Base-by-base conservation (phyloP, 2,888 invertebrate species). In the Drosophila pseudotakahashii region DNA sequence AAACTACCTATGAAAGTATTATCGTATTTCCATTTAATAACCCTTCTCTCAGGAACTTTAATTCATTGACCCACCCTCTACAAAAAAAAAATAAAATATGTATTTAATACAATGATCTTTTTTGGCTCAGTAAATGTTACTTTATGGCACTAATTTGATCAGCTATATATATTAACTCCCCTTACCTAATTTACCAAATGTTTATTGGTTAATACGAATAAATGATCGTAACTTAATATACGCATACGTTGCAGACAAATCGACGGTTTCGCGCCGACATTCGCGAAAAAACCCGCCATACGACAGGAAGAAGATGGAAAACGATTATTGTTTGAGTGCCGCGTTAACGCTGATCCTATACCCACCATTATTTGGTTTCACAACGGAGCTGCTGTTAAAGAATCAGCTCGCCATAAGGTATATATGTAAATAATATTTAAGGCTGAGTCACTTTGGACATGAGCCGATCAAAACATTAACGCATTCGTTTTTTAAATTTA, bases 281-380 rank as follows among this genome's bases (percentile, higher is more conserved):
- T 99, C 94, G 96, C 98, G 93, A 98, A 98, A 94, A 98, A 98
- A 93, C 98, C 98, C 76, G 96, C 98, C 88, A 99, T 99, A 93
- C 95, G 98, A 92, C 98, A 99, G 93, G 98, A 98, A 93, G 98
- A 98, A 93, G 98, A 98, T 93, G 98, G 98, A 89, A 97, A 97
- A 93, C 94, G 97, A 92, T 94, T 98, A 86, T 94, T 98, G 89
- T 98, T 98, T 93, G 98, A 98, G 94, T 98, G 98, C 93, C 95
- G 97, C 91, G 97, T 98, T 90, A 96, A 97, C 91, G 98, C 98
- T 84, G 98, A 98, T 93, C 98, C 98, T 67, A 95, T 96, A 89
- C 98, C 98, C 80, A 94, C 94, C 86, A 97, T 98, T 77, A 94
- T 94, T 88, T 98, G 98, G 98, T 97, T 95, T 93, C 98, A 98